phyloP scores from a whole-genome alignment of 2,113 vertebrate species.

The Daubentonia madagascariensis region DNA sequence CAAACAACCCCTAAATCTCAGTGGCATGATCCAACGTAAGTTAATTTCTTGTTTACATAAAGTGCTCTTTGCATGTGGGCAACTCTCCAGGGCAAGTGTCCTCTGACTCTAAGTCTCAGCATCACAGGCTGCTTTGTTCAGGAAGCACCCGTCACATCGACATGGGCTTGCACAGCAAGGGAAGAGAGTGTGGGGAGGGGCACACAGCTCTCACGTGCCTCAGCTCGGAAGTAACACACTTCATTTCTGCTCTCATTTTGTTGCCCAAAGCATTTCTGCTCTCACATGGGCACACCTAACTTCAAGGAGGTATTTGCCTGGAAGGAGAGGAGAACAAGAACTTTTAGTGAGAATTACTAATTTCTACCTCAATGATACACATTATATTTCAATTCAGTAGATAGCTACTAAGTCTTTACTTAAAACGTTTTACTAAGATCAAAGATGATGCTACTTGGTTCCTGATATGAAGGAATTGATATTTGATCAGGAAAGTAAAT shows the following conservation, averaged over 20 bases:
- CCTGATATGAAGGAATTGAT: neutral
- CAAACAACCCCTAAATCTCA: neutral
- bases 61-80: neutral
- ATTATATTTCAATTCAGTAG: neutral
- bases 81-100: neutral
- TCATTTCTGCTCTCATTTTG: neutral
- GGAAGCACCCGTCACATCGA: neutral
- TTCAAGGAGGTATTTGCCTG: neutral
- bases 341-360: neutral
- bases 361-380: neutral
- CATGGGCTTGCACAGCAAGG: neutral
- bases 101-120: neutral
- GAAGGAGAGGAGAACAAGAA: neutral
- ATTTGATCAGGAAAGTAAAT: neutral
- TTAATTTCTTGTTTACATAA: neutral
- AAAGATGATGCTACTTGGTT: neutral
- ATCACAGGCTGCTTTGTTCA: neutral
- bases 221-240: neutral
- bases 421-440: neutral
- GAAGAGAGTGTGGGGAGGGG: neutral
- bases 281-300: neutral
- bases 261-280: neutral
- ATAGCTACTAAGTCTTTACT: neutral
- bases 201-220: neutral
- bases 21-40: neutral